Evolutionary conservation across 2,888 invertebrate species (phyloP).

Genomic region (Erebia aethiops): DNA sequence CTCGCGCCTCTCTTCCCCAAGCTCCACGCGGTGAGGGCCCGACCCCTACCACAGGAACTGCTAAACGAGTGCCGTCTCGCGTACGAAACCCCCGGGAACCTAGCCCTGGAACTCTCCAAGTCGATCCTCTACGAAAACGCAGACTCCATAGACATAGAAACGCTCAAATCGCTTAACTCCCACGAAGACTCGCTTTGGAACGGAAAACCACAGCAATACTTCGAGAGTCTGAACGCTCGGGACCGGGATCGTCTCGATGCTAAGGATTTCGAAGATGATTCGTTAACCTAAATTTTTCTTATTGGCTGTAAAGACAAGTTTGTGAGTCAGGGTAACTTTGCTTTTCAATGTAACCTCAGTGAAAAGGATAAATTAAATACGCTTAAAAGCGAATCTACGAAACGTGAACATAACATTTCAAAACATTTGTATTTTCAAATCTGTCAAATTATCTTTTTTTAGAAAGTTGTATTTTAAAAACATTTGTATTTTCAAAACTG

Average conservation of each 20-base stretch:
- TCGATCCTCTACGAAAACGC: constrained; percentile 69
- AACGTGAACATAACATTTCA: too few relatives aligned
- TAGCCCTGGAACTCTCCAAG: constrained; percentile 61
- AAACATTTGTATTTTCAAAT: too few relatives aligned
- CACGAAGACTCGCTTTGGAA: constrained; percentile 82
- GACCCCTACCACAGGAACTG: constrained; percentile 48
- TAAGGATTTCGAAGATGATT: constrained; percentile 64
- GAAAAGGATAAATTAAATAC: not conserved
- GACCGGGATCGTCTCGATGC: constrained; percentile 27
- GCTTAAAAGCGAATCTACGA: too few relatives aligned
- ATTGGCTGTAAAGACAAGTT: not conserved
- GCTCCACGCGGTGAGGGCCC: constrained; percentile 43
- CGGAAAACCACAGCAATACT: constrained; percentile 81
- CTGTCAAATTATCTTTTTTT: too few relatives aligned
- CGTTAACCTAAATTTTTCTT: constrained; percentile 49
- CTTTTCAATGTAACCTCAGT: not conserved
- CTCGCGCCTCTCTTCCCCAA: constrained; percentile 60
- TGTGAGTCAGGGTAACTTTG: not conserved
- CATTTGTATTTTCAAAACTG: too few relatives aligned
- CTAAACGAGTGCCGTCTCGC: constrained; percentile 50
- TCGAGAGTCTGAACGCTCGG: constrained; percentile 85
- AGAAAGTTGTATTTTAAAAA: too few relatives aligned
- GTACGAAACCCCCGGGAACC: constrained; percentile 64
- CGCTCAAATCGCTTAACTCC: constrained; percentile 50
- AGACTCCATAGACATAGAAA: constrained; percentile 55